Evolutionary conservation across 2,888 invertebrate genomes (phyloP).

Genomic region (Troilus luridus): DNA sequence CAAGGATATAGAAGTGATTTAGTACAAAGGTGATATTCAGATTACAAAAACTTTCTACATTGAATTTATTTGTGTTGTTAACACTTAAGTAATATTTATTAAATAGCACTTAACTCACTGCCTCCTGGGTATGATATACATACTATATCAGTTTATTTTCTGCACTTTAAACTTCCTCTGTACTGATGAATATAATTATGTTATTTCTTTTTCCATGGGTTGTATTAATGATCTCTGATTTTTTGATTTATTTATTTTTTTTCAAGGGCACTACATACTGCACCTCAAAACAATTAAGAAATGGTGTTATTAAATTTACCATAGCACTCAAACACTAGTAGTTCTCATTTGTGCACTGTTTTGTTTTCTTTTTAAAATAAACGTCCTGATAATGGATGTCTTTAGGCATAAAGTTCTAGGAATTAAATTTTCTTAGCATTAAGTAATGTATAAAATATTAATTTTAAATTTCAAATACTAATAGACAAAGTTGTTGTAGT

Average conservation of each 20-base stretch:
- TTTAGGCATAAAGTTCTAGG: background rate
- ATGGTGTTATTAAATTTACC: background rate
- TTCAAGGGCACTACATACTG: background rate
- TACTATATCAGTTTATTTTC: background rate
- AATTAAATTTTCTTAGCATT: too few species aligned
- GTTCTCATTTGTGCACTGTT: background rate
- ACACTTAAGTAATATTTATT: background rate
- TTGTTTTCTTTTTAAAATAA: background rate
- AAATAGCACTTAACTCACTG: background rate
- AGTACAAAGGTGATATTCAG: too few species aligned
- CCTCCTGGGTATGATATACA: background rate
- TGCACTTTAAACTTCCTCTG: background rate
- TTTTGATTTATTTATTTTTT: background rate
- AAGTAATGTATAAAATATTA: too few species aligned
- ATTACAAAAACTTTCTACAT: too few species aligned
- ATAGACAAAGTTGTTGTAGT: too few species aligned
- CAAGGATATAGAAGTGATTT: background rate
- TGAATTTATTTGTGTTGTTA: too few species aligned
- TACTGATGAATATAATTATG: background rate
- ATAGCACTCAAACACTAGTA: background rate
- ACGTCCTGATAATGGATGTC: background rate
- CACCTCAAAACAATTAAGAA: background rate
- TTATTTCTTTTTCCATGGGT: background rate
- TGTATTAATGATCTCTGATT: background rate
- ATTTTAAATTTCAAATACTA: too few species aligned